Conservation (phyloP, 2,888 invertebrate species). For the Sepiola atlantica region DNA sequence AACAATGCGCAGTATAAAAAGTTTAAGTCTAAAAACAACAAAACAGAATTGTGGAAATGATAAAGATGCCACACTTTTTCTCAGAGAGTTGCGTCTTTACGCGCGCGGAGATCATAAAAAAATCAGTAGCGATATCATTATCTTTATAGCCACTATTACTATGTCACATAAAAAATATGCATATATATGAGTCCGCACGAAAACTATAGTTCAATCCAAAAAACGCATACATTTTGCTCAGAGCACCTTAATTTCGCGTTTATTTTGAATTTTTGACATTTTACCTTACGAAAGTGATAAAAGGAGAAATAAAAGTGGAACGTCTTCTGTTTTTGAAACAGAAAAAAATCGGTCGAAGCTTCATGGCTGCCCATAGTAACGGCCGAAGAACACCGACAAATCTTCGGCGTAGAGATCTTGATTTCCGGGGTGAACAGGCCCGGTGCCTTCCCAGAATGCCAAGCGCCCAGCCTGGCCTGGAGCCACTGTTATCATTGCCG, state of each 20-base stretch:
- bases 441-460: constrained; percentile 4
- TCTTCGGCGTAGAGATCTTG: not conserved
- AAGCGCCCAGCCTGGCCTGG: constrained; percentile 12
- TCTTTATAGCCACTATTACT: constrained; percentile 6
- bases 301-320: not conserved
- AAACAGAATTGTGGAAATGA: not conserved
- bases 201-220: not conserved
- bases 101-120: not conserved
- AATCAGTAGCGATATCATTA: not conserved
- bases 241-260: not conserved
- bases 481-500: not conserved
- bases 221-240: not conserved
- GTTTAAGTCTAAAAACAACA: not conserved
- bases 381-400: not conserved
- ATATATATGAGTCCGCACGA: not conserved
- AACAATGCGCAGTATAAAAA: not conserved
- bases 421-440: not conserved
- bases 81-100: not conserved
- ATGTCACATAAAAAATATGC: not conserved
- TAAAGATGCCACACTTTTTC: not conserved
- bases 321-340: not conserved
- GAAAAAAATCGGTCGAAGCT: constrained; percentile 12
- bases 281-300: not conserved
- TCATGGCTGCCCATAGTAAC: not conserved
- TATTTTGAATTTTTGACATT: not conserved